A percentile compares a stretch with the other conserved stretches of the same genome.
Conservation (phyloP, 64 coral and sea anemone species). For the Acropora yongei region DNA sequence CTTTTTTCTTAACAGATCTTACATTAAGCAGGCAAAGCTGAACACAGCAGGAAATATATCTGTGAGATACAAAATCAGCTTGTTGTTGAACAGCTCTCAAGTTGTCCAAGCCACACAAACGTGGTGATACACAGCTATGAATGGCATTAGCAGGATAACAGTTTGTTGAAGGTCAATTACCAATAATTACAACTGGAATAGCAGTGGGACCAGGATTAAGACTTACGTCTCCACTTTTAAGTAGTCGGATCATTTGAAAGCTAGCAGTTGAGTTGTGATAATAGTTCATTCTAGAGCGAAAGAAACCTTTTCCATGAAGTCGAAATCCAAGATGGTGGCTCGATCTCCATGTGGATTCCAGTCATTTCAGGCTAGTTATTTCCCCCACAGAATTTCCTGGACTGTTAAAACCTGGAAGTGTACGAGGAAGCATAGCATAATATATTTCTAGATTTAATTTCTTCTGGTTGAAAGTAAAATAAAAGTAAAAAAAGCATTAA, state of each 20-base stretch:
- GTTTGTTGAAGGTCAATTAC: neutral
- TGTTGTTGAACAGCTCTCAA: slow-evolving; percentile 3
- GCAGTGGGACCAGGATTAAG: slow-evolving; percentile 52
- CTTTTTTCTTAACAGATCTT: slow-evolving; percentile 26
- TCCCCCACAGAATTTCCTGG: neutral
- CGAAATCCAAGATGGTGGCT: slow-evolving; percentile 30
- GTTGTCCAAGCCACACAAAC: neutral
- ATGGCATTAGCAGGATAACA: neutral
- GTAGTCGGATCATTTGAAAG: slow-evolving; percentile 56
- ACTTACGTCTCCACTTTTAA: slow-evolving; percentile 57
- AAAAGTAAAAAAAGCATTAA: neutral
- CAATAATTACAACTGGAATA: slow-evolving; percentile 10
- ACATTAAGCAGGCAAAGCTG: neutral
- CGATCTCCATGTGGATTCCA: neutral
- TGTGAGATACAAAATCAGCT: slow-evolving; percentile 8
- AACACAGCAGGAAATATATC: neutral
- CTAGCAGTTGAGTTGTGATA: slow-evolving; percentile 67
- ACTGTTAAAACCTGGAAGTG: neutral
- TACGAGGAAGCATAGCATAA: neutral
- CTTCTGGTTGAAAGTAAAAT: neutral
- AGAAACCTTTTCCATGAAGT: slow-evolving; percentile 64
- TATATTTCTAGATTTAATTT: neutral
- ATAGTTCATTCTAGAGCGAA: slow-evolving; percentile 51
- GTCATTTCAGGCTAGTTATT: neutral
- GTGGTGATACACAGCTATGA: neutral